Conservation (phyloP, 2,113 vertebrate genomes). For the Odocoileus virginianus region DNA sequence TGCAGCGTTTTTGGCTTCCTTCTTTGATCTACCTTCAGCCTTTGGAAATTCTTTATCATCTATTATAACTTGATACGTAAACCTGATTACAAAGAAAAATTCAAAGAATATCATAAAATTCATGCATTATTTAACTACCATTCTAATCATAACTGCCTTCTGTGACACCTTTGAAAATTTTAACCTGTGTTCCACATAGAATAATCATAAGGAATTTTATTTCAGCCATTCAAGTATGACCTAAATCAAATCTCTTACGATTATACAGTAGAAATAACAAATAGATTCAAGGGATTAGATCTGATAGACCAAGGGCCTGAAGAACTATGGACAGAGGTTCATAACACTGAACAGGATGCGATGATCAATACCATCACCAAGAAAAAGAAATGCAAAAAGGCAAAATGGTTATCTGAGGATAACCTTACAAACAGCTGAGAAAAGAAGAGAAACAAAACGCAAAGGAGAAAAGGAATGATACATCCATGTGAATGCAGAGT, state of each 20-base stretch:
- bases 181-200: neutral
- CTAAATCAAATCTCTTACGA: neutral
- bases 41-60: neutral
- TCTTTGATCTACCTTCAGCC: slow-evolving; percentile 76
- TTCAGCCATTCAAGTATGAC: neutral
- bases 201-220: neutral
- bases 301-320: neutral
- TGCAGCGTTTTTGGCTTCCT: slow-evolving; percentile 75
- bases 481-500: neutral
- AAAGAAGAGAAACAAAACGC: neutral
- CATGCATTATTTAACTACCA: neutral
- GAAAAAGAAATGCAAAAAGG: neutral
- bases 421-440: neutral
- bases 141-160: neutral
- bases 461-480: neutral
- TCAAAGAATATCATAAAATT: slow-evolving; percentile 29
- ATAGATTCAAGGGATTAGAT: neutral
- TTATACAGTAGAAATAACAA: neutral
- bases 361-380: neutral
- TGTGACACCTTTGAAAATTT: neutral
- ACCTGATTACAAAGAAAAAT: slow-evolving; percentile 74
- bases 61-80: slow-evolving; percentile 70
- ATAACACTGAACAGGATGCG: neutral
- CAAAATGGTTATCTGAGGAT: neutral
- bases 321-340: neutral